Base-by-base conservation (phyloP, 2,797 vertebrate species). In the Helarctos malayanus region DNA sequence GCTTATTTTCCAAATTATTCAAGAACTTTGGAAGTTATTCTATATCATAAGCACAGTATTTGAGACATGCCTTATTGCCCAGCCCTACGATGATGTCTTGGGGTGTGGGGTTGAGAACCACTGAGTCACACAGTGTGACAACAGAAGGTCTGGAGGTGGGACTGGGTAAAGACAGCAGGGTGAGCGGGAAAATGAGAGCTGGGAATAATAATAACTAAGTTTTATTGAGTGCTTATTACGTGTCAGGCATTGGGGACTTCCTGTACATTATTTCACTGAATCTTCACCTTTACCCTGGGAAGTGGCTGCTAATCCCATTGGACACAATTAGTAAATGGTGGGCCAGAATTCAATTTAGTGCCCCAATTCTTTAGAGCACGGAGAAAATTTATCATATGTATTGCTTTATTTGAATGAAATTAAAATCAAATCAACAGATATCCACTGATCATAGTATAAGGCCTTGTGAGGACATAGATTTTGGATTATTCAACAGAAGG, bases 391-490 rank as follows among this genome's bases (percentile, higher is more conserved):
- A n/a, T 25, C 16, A 4, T 13, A 41, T 76, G 6, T 35, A 73
- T 35, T 79, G 80, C 15, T 69, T 94, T 86, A 65, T 75, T 86
- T 76, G 41, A 92, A 52, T 73, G 21, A 96, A 95, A 57, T 94
- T 38, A 29, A 94, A 87, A 90, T 73, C 21, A 76, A 86, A 73
- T 59, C 49, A 91, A 91, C 11, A 97, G 56, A 57, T 85, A 41
- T 41, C 18, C 49, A 32, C 7, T 95, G 91, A 80, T 71, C 23
- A 78, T 69, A 49, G 11, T 16, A 14, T 38, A 82, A 75, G 2
- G 4, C 10, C 21, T 61, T 57, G 9, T 82, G 16, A 38, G 12
- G 23, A 87, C 29, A 90, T 69, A 86, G 41, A 94, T 85, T 80
- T 73, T 75, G 19, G 49, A 35, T 56, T 73, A 63, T 73, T 86